Evolutionary conservation across 92 coral and sea anemone genomes (phyloP), one percentile per base, ranked within the genome.

Genomic region (Paragorgia papillata): DNA sequence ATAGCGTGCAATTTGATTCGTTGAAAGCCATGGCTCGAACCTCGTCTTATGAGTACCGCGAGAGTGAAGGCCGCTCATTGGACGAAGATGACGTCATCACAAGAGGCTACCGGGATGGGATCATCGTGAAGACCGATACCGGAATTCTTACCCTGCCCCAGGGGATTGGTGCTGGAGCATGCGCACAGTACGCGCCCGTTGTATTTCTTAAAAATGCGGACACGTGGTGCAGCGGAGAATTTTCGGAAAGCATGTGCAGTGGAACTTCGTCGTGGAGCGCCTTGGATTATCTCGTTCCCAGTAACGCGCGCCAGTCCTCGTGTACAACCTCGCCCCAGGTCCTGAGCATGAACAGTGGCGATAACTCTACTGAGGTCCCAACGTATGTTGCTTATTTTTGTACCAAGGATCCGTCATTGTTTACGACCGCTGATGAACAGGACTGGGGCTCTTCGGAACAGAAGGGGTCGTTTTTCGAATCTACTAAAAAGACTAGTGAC

Each of bases 291-390:
- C 66, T 94, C 15, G 86, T 89, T 86, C 83, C 97, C 39, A 73
- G 80, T 28, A 44, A 68, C n/a, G 54, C 89, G 25, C 62, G 64
- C 44, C 89, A 75, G 58, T 85, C 86, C 2, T 82, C 92, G 0
- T 90, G 97, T 48, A 84, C 87, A 33, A 73, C 85, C 55, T 90
- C 97, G 48, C 84, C 92, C 33, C 93, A 91, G 20, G 97, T 94
- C 13, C 86, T 94, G 17, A 67, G 94, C 29, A 32, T 80, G 31
- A 89, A 91, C 19, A 83, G 73, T 58, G 83, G 85, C 20, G 89
- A 65, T 4, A 68, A 80, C 44, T 92, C 95, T 20, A 76, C 76
- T 25, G 69, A 83, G 40, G 90, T 91, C 2, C 87, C 70, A 30
- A 81, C 86, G 9, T 85, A 89, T 5, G 90, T 94, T 25, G 87